Conservation (phyloP, 2,113 vertebrate genomes). For the Orycteropus afer region DNA sequence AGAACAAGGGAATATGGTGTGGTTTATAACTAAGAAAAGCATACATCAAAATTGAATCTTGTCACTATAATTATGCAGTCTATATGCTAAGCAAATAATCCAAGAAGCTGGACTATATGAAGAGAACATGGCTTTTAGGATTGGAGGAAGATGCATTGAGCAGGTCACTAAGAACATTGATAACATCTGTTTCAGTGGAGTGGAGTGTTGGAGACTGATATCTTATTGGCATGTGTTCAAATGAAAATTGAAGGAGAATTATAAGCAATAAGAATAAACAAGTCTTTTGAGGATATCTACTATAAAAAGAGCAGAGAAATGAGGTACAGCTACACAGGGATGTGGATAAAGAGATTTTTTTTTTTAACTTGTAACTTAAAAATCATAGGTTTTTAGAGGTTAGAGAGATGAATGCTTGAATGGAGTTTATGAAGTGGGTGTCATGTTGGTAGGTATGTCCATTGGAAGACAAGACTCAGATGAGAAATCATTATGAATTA, state of each 20-base stretch:
- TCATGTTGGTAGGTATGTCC: not conserved
- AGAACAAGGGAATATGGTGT: too few relatives aligned
- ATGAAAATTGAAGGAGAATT: not conserved
- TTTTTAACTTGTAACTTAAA: not conserved
- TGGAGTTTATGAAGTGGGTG: not conserved
- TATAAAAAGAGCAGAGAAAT: not conserved
- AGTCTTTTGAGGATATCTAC: not conserved
- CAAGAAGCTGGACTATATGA: too few relatives aligned
- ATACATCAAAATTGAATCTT: too few relatives aligned
- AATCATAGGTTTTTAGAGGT: not conserved
- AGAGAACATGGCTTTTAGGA: too few relatives aligned
- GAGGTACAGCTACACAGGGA: not conserved
- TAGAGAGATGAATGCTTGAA: not conserved
- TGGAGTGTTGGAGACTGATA: rapidly evolving
- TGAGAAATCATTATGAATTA: not conserved
- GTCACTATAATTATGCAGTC: too few relatives aligned
- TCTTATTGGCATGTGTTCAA: not conserved
- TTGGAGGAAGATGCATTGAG: too few relatives aligned
- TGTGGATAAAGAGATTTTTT: not conserved
- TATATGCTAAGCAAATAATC: too few relatives aligned
- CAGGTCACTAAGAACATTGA: not conserved
- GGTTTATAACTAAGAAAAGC: too few relatives aligned
- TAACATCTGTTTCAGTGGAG: not conserved
- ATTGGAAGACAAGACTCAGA: not conserved
- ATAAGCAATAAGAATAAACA: not conserved